Evolutionary conservation across 2,113 vertebrate species (phyloP), one percentile per base, ranked within the genome.

Genomic region (Thermophis baileyi): DNA sequence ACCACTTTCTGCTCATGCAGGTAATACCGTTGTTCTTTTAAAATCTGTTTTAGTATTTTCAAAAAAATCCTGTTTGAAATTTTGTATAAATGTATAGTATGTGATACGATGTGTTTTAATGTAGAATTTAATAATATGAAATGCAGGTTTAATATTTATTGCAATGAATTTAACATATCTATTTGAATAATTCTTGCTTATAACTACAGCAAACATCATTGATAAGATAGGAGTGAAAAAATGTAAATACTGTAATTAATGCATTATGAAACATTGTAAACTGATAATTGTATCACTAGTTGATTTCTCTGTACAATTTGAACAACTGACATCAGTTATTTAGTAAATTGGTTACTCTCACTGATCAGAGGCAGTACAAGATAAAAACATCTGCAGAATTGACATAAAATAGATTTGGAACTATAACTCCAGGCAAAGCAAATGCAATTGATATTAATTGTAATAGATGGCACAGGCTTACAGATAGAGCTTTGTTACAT

Each of bases 1-100:
- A 0, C 99, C 99, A 0, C 99, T 99, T 60, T 99, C 99, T 24
- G 98, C 99, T 94, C 98, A 99, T 40, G 97, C 99, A 98, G 99
- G 99, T 99, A 97, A 96, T 40, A 53, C 51, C 92, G 85, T 4
- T 46, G 11, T 24, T 22, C 93, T 0, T 81, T 44, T 44, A 22
- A 81, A 3, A 20, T n/a, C 30, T 18, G 30, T 93, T 94, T 81
- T 95, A 5, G 51, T 85, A 35, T 92, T 90, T 91, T 4, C 0
- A 88, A 47, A 95, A 87, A 46, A 87, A 11, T 2, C 3, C 12
- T 90, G 85, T 20, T 11, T 9, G 49, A 12, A 47, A 91, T 81
- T 44, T 40, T 81, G 3, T 44, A 44, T 44, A 89, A 40, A 27
- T 54, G 5, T 4, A 25, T 16, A 40, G 35, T 1, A 40, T 55